These are phyloP conservation scores for Drosophila orena DNA, from an alignment of 1,140 invertebrate genomes.

Conservation along the genomic window DNA sequence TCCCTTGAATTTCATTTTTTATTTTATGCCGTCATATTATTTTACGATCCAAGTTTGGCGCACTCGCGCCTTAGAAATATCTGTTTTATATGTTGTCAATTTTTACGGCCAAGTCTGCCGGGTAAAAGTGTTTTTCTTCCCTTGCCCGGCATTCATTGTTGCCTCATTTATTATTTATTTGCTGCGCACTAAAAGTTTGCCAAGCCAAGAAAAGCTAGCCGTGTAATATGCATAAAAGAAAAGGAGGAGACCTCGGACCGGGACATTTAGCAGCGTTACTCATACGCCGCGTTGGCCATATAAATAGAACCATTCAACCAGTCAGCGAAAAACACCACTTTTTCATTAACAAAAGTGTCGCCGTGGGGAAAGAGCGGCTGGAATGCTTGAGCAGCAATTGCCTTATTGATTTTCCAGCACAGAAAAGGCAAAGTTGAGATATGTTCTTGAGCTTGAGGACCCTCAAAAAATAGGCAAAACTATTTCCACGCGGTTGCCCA, in stretches of 20 bases:
- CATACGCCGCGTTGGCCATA: conserved; percentile 47
- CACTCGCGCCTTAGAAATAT: conserved; percentile 31
- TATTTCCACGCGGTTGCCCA: neutral
- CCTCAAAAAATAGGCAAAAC: conserved; percentile 3
- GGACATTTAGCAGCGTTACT: conserved; percentile 45
- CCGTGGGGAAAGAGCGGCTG: neutral
- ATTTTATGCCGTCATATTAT: conserved; percentile 42
- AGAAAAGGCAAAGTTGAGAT: conserved; percentile 8
- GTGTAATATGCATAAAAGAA: conserved; percentile 64
- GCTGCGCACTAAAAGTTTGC: conserved; percentile 50
- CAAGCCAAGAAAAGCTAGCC: conserved; percentile 29
- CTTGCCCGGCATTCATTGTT: conserved; percentile 20
- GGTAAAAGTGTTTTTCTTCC: conserved; percentile 27
- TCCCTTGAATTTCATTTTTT: conserved; percentile 13
- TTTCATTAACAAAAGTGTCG: conserved; percentile 64
- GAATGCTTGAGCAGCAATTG: conserved; percentile 15
- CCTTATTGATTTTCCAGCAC: conserved; percentile 54
- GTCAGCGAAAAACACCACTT: conserved; percentile 40
- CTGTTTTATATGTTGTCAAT: conserved; percentile 60
- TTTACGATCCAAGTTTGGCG: conserved; percentile 48
- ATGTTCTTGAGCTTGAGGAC: conserved; percentile 22
- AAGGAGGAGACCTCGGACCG: neutral
- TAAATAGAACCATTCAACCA: conserved; percentile 34
- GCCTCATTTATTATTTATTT: conserved; percentile 64
- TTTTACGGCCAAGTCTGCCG: conserved; percentile 30